Percentiles rank a stretch among this genome's conserved stretches.
phyloP scores from a whole-genome alignment of 2,888 invertebrate species.

The Caenorhabditis uteleia region DNA sequence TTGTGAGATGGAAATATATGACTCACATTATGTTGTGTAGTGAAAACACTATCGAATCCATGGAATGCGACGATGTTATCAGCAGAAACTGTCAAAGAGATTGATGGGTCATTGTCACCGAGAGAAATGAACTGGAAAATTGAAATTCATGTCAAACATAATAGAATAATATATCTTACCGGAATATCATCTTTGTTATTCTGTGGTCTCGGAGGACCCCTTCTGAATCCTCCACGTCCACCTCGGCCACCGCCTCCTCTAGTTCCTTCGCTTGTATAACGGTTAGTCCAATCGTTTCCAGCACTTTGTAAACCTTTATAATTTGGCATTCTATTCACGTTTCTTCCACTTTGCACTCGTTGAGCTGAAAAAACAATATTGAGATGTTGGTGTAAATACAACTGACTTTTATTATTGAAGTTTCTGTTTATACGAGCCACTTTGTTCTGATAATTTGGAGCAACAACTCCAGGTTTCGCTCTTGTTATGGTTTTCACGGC shows the following conservation, averaged over 20 bases:
- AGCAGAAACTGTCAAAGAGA: slow-evolving; percentile 21
- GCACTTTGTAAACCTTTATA: too few species aligned
- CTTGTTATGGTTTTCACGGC: background rate
- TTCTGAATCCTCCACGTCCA: too few species aligned
- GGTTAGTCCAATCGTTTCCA: background rate
- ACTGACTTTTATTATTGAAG: slow-evolving; percentile 5
- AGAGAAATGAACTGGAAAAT: slow-evolving; percentile 6
- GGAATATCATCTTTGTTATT: slow-evolving; percentile 30
- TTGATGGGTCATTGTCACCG: slow-evolving; percentile 14
- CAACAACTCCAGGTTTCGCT: slow-evolving; percentile 6
- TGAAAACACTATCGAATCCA: slow-evolving; percentile 47
- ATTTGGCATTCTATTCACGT: too few species aligned
- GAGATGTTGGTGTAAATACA: too few species aligned
- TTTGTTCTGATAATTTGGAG: slow-evolving; percentile 14
- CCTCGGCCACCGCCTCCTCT: slow-evolving; percentile 8
- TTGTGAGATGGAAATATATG: background rate
- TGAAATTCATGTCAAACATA: background rate
- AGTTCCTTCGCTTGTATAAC: background rate
- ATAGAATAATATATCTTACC: background rate
- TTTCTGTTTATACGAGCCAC: slow-evolving; percentile 25
- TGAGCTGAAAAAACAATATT: too few species aligned
- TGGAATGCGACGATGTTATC: slow-evolving; percentile 48
- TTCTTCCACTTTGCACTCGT: too few species aligned
- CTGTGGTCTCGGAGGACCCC: slow-evolving; percentile 11
- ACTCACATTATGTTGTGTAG: slow-evolving; percentile 47